Evolutionary conservation across 2,888 invertebrate species (phyloP), one percentile per base, ranked within the genome.

Genomic region (Colletes collaris): DNA sequence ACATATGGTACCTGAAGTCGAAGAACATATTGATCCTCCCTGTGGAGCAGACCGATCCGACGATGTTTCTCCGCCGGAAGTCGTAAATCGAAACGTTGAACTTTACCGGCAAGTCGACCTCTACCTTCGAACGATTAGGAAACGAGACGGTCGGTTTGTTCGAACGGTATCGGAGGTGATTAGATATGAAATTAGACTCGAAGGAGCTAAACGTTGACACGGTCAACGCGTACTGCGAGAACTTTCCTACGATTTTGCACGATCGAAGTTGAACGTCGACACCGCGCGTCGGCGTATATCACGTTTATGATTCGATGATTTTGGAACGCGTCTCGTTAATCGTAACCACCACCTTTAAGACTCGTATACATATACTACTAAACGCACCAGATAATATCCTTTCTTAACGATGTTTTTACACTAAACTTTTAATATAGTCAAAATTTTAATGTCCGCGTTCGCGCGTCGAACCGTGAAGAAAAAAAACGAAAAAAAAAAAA

Each of bases 1-100:
- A 86, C 81, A 86, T 86, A 86, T 50, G 87, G 86, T 86, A 86
- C 86, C 86, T 86, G 86, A 86, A 86, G 85, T 84, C 82, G 86
- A 80, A 75, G 74, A 81, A 81, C 80, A 81, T 82, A 84, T 84
- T 84, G 63, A 77, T 71, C 80, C 83, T 82, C 75, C 75, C 27
- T 19, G 50, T 46, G 27, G 44, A 74, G 68, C 76, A 65, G 63
- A 82, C 64, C 79, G 79, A 71, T 64, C 84, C 4, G 8, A 16
- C 10, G 10, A 3, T 13, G 27, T 19, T 11, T 40, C 40, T 4
- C 40, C 40, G 40, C 40, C 40, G 40, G 40, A 40, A 40, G 40
- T 40, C 40, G 3, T 4, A 40, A 40, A 40, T 40, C 40, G 40
- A 40, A 40, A 40, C 40, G 40, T 6, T 40, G 13, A 7, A 53